Evolutionary conservation across 2,797 vertebrate species (phyloP).

Genomic region (Sebastes jordani): DNA sequence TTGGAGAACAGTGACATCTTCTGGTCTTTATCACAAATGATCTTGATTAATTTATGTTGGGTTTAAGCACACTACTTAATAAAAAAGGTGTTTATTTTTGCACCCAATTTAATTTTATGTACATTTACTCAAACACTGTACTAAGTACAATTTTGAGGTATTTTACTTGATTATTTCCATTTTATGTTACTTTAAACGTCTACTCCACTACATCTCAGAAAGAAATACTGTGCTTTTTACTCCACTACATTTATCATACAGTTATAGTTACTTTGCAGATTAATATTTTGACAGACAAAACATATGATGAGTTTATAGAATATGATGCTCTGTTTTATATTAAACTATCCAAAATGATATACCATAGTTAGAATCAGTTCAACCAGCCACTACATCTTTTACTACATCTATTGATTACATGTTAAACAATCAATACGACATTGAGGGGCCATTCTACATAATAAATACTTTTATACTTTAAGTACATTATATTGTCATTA

Average conservation of each 20-base stretch:
- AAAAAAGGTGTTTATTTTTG: background rate
- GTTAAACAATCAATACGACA: background rate
- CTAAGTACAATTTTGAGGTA: background rate
- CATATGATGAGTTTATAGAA: background rate
- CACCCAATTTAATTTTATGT: background rate
- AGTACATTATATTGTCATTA: background rate
- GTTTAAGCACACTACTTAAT: background rate
- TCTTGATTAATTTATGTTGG: background rate
- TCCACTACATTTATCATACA: no score
- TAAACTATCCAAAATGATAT: background rate
- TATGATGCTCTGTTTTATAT: background rate
- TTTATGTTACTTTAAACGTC: rapidly evolving
- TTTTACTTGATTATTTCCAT: no score
- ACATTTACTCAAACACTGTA: background rate
- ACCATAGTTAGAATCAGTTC: background rate
- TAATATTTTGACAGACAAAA: background rate
- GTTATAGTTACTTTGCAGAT: no score
- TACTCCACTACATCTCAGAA: background rate
- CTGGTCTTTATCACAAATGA: constrained; percentile 19
- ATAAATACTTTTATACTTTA: background rate
- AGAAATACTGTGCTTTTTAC: background rate
- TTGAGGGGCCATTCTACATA: background rate
- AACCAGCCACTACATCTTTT: no score
- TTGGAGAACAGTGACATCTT: constrained; percentile 54
- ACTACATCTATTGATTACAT: no score